Evolutionary conservation across 2,797 vertebrate species (phyloP), one percentile per base, ranked within the genome.

Genomic region (Chaetophractus vellerosus): DNA sequence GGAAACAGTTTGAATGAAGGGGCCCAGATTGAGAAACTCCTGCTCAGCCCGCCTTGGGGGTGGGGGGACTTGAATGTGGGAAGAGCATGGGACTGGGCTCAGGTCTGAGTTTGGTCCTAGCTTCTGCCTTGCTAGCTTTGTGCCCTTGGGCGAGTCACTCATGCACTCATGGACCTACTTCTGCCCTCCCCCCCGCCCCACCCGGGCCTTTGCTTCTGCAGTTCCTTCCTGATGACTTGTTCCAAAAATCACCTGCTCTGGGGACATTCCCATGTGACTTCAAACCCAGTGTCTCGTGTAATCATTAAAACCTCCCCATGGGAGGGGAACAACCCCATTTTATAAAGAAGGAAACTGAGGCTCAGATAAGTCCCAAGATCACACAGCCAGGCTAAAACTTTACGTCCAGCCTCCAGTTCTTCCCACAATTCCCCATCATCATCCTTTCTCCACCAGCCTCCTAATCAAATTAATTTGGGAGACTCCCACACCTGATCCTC

Each of bases 111-210:
- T n/a, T 68, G 24, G 69, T 80, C 61, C 26, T 50, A 41, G 74
- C 16, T n/a, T 69, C 38, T 24, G 3, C 41, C 33, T 41, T 50
- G 48, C 74, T 48, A 1, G 1, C 41, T 15, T 48, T 74, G 23
- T 0, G 83, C 10, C 57, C 75, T 83, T 24, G 1, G 36, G 57
- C 16, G n/a, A 7, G 61, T 31, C 23, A 0, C 19, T 75, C 61
- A 10, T 1, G 5, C 23, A 0, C 19, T 75, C 61, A 10, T 1
- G 5, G 63, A 5, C 18, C 11, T 4, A 41, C 41, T 12, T 10
- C 50, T 21, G 36, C 26, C 45, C 15, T 7, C 12, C 7, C n/a
- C n/a, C n/a, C n/a, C n/a, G n/a, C n/a, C n/a, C n/a, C n/a, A n/a
- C n/a, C 21, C 1, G 3, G 6, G 31, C 38, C 76, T 19, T 48